Evolutionary conservation across 2,888 invertebrate genomes (phyloP), one percentile per base, ranked within the genome.

Genomic region (Dysmachus trigonus): DNA sequence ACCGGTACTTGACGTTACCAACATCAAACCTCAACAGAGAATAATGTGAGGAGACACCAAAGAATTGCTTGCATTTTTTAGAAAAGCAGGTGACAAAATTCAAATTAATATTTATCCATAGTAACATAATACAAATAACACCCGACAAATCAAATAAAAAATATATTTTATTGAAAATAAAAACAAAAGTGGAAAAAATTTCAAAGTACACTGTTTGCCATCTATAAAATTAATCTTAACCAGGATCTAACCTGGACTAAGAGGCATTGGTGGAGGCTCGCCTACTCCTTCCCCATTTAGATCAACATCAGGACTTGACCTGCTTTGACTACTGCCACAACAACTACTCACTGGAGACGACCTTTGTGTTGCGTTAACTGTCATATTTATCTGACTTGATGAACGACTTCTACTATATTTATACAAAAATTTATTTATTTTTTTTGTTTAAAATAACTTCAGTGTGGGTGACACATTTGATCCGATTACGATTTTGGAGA

Each of bases 281-380:
- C 90, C 90, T 88, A 89, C 90, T 88, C 88, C 89, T 87, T 89
- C 89, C 88, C 89, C 88, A 88, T 88, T 87, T 81, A 88, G 87
- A 90, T 92, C 92, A 90, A 90, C 90, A 89, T 92, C 92, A 88
- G 92, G 92, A 91, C 92, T 92, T 90, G 92, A 92, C 89, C 92
- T 91, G 88, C 91, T 92, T 89, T 92, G 92, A 91, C 92, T 92
- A 91, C 91, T 92, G 91, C 92, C 92, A 91, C 92, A 92, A 92
- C 92, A 92, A 92, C 92, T 92, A 92, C 92, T 92, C 91, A 92
- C 92, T 90, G 92, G 92, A 89, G 92, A 92, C 90, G 92, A 92
- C 90, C 92, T 91, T 91, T 91, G 91, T 89, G 92, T 91, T 90
- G 92, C 91, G 91, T 91, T 91, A 90, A 91, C 91, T 91, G 91